A percentile compares a stretch with the other conserved stretches of the same genome.
These are phyloP conservation scores for Clepsis dumicolana DNA, from an alignment of 2,888 invertebrate species.

Conservation along the genomic window DNA sequence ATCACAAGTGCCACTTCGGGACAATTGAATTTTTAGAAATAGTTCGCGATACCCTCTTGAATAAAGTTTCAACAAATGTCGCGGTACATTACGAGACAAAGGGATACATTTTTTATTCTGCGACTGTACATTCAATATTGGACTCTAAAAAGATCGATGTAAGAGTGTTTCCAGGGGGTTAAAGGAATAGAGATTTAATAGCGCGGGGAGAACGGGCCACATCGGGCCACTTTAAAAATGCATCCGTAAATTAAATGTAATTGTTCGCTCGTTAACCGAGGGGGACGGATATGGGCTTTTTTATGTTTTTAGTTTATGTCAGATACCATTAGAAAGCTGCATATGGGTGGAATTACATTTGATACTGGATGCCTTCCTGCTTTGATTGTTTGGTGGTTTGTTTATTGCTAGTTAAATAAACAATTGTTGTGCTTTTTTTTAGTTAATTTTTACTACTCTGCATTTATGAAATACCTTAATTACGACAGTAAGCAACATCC, in stretches of 20 bases:
- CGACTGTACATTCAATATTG: background rate
- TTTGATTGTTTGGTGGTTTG: conserved; percentile 18
- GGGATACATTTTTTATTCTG: conserved; percentile 29
- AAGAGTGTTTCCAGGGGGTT: conserved; percentile 11
- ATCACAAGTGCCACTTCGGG: conserved; percentile 73
- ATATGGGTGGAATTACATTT: conserved; percentile 41
- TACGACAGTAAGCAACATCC: too few species aligned
- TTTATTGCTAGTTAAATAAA: conserved; percentile 7
- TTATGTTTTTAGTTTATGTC: conserved; percentile 41
- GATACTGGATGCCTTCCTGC: conserved; percentile 39
- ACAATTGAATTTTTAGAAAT: conserved; percentile 79
- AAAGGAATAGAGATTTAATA: conserved; percentile 65
- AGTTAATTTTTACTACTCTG: too few species aligned
- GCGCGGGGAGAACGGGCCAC: conserved; percentile 65
- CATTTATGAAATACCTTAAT: too few species aligned
- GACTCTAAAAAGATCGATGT: conserved; percentile 20
- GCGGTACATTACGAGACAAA: conserved; percentile 66
- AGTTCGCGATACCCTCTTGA: conserved; percentile 77
- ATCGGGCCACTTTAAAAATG: conserved; percentile 82
- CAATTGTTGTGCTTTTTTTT: background rate
- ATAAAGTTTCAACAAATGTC: conserved; percentile 84
- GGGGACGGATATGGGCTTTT: conserved; percentile 53
- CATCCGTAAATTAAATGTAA: conserved; percentile 85
- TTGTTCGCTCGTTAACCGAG: conserved; percentile 82
- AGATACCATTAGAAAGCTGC: conserved; percentile 32